These are phyloP conservation scores for Pyrocephalus nanus DNA, from an alignment of 2,797 vertebrate genomes.

Conservation along the genomic window DNA sequence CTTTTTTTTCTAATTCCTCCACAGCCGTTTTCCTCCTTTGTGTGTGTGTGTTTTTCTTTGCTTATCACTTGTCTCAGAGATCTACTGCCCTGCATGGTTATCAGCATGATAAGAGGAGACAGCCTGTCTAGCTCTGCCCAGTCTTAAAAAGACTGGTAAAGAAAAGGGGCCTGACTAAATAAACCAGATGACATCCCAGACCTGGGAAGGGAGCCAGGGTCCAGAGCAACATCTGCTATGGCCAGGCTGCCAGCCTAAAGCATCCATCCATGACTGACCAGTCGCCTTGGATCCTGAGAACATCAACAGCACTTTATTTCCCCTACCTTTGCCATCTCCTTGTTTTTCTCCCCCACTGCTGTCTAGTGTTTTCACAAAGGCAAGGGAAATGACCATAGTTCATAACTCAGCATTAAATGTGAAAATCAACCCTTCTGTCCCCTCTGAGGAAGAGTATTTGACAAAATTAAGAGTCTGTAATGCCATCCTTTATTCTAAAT, in stretches of 20 bases:
- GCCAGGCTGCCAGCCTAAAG: slow-evolving; percentile 16
- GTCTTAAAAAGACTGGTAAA: slow-evolving; percentile 15
- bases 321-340: neutral
- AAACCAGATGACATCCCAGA: slow-evolving; percentile 32
- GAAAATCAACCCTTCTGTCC: neutral
- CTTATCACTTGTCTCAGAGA: neutral
- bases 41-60: neutral
- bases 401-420: neutral
- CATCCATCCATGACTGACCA: slow-evolving; percentile 23
- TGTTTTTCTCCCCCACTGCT: neutral
- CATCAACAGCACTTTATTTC: neutral
- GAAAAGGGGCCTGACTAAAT: neutral
- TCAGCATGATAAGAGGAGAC: neutral
- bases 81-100: neutral
- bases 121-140: neutral
- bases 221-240: slow-evolving; percentile 41
- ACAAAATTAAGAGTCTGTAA: neutral
- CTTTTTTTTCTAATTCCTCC: neutral
- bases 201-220: slow-evolving; percentile 40
- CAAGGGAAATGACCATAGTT: neutral
- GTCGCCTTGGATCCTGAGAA: neutral
- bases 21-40: neutral
- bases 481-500: neutral
- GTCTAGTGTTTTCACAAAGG: neutral
- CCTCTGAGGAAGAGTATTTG: neutral